Percentiles rank a stretch among this genome's conserved stretches.
Evolutionary conservation across 2,797 vertebrate genomes (phyloP).

Genomic region (Nannoperca australis): DNA sequence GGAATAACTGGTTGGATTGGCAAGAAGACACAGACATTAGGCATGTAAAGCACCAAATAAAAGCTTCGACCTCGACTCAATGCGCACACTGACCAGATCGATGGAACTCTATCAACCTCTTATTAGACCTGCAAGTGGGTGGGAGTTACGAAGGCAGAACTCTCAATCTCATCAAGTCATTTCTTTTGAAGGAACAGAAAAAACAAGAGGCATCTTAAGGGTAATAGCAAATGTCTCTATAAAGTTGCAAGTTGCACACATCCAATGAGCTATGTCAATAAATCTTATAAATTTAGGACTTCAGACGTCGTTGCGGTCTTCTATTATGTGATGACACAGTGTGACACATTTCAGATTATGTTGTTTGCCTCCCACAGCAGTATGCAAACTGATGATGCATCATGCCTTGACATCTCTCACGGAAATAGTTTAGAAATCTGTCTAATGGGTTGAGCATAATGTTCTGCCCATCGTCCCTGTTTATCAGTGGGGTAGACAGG

Average conservation of each 20-base stretch:
- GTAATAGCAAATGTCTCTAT: slow-evolving; percentile 13
- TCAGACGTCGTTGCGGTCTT: slow-evolving; percentile 19
- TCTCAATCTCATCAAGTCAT: slow-evolving; percentile 53
- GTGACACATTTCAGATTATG: slow-evolving; percentile 15
- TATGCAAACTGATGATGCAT: slow-evolving; percentile 35
- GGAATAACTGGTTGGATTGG: slow-evolving; percentile 45
- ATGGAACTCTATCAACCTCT: slow-evolving; percentile 74
- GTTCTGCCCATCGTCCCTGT: neutral
- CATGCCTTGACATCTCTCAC: slow-evolving; percentile 7
- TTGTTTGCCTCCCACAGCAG: slow-evolving; percentile 30
- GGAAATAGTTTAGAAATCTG: slow-evolving; percentile 27
- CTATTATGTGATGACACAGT: slow-evolving; percentile 6
- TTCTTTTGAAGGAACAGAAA: slow-evolving; percentile 22
- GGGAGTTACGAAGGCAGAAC: slow-evolving; percentile 38
- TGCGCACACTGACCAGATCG: slow-evolving; percentile 66
- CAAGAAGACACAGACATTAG: slow-evolving; percentile 63
- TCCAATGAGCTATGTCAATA: neutral
- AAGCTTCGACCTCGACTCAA: slow-evolving; percentile 60
- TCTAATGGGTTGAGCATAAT: slow-evolving; percentile 13
- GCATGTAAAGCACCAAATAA: slow-evolving; percentile 64
- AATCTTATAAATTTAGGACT: slow-evolving; percentile 1
- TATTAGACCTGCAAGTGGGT: slow-evolving; percentile 59
- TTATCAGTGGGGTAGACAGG: neutral
- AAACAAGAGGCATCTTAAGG: slow-evolving; percentile 9
- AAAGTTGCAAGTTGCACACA: slow-evolving; percentile 13